Base-by-base conservation (phyloP, 2,113 vertebrate genomes). In the Cyprinus carpio region DNA sequence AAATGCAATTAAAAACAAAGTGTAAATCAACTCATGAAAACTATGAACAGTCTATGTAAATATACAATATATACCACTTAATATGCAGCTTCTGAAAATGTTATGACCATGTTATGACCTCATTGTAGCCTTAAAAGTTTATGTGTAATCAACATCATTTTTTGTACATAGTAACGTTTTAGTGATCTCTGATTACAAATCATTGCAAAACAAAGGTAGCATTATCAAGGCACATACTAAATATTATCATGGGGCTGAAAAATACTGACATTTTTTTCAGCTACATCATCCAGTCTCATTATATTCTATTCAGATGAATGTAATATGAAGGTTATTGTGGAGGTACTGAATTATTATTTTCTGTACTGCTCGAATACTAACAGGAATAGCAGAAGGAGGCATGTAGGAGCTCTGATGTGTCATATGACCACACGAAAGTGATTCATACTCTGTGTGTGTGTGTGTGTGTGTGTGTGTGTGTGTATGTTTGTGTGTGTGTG, bases 321-420 rank as follows among this genome's bases (percentile, higher is more conserved):
- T 71, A 31, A 9, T 37, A 37, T 6, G 18, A 71, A 23, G 18
- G 9, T 37, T 69, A 16, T 34, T 58, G 29, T 34, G 15, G 16
- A 77, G 75, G 18, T 34, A 3, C 1, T 31, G 2, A 37, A 20
- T 51, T 34, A 54, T 77, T n/a, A 18, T 71, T 69, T 29, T 76
- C 1, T 77, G 75, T 56, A n/a, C 29, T 23, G 75, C 18, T 56
- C 56, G 2, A 76, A 56, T 18, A 37, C 18, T 75, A 54, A 49
- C 43, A 75, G 74, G 49, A 54, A 67, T 29, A 67, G 9, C 60
- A 69, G 43, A 69, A 69, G 79, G 58, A 31, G 37, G 40, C 31
- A 16, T 82, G 34, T 31, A 46, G 56, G 54, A 25, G 34, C 27
- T 29, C 40, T 40, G 27, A 69, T 82, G 80, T 82, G 58, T 51